phyloP scores from a whole-genome alignment of 2,113 vertebrate species.

The Myiozetetes cayanensis region DNA sequence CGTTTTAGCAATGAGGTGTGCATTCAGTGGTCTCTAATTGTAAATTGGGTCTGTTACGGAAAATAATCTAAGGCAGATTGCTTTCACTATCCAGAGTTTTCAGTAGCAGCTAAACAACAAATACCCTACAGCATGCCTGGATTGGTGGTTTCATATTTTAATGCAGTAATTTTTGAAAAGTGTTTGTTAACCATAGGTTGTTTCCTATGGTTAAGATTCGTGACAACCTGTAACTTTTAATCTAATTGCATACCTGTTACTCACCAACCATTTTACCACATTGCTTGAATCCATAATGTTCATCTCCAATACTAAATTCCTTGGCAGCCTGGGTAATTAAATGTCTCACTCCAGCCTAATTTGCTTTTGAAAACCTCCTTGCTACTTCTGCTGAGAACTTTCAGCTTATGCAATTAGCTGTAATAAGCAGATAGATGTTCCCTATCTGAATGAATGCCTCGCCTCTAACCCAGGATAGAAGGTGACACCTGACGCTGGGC shows the following conservation, averaged over 20 bases:
- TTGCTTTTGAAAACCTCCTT: neutral
- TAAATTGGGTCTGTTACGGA: neutral
- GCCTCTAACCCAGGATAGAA: neutral
- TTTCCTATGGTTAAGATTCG: neutral
- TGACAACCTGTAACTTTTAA: neutral
- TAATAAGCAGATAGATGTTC: neutral
- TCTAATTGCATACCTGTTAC: neutral
- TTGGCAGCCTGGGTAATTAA: neutral
- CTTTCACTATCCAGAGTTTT: neutral
- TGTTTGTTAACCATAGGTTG: neutral
- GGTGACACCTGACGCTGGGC: neutral
- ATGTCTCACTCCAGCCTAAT: neutral
- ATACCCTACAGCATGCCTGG: neutral
- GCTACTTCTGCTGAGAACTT: neutral
- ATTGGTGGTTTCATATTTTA: neutral
- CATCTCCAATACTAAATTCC: neutral
- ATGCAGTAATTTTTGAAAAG: neutral
- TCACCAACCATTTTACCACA: neutral
- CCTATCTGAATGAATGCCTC: neutral
- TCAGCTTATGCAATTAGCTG: neutral
- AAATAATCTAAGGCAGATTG: neutral
- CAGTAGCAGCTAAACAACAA: neutral
- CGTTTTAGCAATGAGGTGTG: neutral
- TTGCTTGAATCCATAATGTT: neutral
- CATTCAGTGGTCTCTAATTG: neutral